A percentile compares a stretch with the other conserved stretches of the same genome.
Evolutionary conservation across 2,888 invertebrate species (phyloP).

Genomic region (Pheosia tremula): DNA sequence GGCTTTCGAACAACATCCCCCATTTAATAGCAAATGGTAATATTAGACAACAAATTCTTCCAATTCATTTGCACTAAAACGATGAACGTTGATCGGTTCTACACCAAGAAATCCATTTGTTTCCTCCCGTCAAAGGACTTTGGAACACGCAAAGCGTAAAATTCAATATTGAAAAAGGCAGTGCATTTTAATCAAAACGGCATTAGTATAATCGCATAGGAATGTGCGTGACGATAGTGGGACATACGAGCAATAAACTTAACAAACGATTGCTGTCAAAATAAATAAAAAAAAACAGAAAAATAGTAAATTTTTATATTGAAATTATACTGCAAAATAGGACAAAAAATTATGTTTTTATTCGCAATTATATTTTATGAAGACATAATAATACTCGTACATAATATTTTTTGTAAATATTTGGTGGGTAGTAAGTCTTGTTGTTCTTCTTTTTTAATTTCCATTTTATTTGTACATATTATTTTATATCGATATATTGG

Average conservation of each 20-base stretch:
- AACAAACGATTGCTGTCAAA: background rate
- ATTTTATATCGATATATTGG: too few species aligned
- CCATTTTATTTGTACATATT: too few species aligned
- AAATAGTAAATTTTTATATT: background rate
- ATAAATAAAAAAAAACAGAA: background rate
- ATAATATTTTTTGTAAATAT: too few species aligned
- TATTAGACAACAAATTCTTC: background rate
- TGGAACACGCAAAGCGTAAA: constrained; percentile 64
- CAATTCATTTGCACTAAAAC: constrained; percentile 1
- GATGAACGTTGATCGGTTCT: background rate
- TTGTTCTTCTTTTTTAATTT: too few species aligned
- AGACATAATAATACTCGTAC: too few species aligned
- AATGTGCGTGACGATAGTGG: constrained; percentile 65
- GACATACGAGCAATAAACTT: constrained; percentile 44
- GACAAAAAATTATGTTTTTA: too few species aligned
- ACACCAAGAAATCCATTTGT: constrained; percentile 46
- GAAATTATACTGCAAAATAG: background rate
- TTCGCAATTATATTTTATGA: too few species aligned
- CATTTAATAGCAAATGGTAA: background rate
- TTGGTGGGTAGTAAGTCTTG: too few species aligned
- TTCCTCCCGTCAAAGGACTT: constrained; percentile 52
- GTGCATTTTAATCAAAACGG: constrained; percentile 82
- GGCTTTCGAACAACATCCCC: background rate
- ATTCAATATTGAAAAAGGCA: constrained; percentile 79
- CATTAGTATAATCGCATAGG: constrained; percentile 80